Base-by-base conservation (phyloP, 2,888 invertebrate genomes). In the Parascotia fuliginaria region DNA sequence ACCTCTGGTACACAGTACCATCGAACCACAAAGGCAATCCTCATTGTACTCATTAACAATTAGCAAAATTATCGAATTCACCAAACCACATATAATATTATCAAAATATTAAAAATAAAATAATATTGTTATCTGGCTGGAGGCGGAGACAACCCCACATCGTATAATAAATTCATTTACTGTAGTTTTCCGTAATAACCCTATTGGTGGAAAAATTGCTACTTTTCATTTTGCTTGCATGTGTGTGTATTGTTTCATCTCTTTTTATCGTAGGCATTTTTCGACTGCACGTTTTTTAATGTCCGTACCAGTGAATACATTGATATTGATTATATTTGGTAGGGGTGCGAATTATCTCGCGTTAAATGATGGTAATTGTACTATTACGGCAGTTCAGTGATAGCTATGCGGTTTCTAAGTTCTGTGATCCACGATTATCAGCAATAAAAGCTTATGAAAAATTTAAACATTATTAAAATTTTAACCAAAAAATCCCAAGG, bases 151-250 rank as follows among this genome's bases (percentile, higher is more conserved):
- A 60, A 53, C 52, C 65, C 72, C 70, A 56, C 60, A 36, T 47
- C 77, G 77, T 73, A 83, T 89, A 89, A 89, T 91, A 89, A 88
- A 88, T 89, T 89, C 87, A 90, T 90, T 88, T 88, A 85, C 76
- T 68, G 81, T 89, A 91, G 90, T 91, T 91, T 91, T 53, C 89
- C 80, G 89, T 91, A 90, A 90, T 91, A 81, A 81, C 73, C 65
- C 88, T 77, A 91, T 91, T 91, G 91, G 91, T 86, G 85, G 88
- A 91, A 89, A 91, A 91, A 91, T 89, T 83, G 81, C 82, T 85
- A 84, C 85, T 89, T 86, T 85, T 85, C 87, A 81, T 85, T 86
- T 84, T 74, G 16, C n/a, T 58, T 70, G 74, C 70, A 69, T 70
- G 69, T 73, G 76, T 74, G 80, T 64, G 73, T 65, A 71, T 59